Conservation (phyloP, 23 tunicate genomes). For the Clavelina lepadiformis region DNA sequence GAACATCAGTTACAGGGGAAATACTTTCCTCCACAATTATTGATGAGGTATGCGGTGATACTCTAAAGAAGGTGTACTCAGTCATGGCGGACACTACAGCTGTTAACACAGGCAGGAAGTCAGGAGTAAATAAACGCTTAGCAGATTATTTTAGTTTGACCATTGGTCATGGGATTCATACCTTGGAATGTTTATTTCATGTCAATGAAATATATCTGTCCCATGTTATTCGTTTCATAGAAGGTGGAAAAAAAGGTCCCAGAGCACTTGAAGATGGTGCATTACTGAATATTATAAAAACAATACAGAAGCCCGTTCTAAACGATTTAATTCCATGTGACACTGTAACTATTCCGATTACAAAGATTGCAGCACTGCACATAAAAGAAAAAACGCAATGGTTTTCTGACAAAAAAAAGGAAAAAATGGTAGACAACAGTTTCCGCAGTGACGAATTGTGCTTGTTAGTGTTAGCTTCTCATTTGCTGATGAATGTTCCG, state of each 20-base stretch:
- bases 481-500: too few relatives aligned
- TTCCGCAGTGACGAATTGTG: too few relatives aligned
- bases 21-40: conserved; percentile 8
- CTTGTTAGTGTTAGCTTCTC: too few relatives aligned
- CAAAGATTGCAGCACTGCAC: background rate
- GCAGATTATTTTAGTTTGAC: background rate
- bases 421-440: too few relatives aligned
- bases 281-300: conserved; percentile 9
- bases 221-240: conserved; percentile 4
- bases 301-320: background rate
- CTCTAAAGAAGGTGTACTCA: conserved; percentile 1
- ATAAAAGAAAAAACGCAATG: conserved; percentile 8
- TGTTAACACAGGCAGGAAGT: conserved; percentile 10
- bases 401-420: conserved; percentile 10
- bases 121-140: conserved; percentile 17
- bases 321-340: background rate
- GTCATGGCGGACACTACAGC: conserved; percentile 22
- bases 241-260: conserved; percentile 21
- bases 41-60: background rate
- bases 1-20: conserved; percentile 17
- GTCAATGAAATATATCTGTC: conserved; percentile 19
- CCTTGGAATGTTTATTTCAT: conserved; percentile 11
- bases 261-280: conserved; percentile 10
- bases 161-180: conserved; percentile 9
- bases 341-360: background rate